Base-by-base conservation (phyloP, 1,140 invertebrate genomes). In the Oscheius sp. region DNA sequence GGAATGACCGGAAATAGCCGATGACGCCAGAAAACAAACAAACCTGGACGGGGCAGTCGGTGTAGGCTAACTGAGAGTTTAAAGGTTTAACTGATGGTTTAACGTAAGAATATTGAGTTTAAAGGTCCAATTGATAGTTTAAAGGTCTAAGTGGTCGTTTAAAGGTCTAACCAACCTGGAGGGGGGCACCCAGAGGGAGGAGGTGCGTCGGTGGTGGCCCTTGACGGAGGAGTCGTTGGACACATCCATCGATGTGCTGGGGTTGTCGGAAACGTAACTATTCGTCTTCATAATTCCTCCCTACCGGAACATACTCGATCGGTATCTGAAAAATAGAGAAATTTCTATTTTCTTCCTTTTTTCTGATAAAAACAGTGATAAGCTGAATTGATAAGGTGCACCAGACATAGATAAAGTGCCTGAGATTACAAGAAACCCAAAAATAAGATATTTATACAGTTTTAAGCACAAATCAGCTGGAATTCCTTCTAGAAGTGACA, bases 101-200 rank as follows among this genome's bases (percentile, higher is more conserved):
- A n/a, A n/a, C n/a, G n/a, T n/a, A n/a, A n/a, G n/a, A n/a, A n/a
- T n/a, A n/a, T n/a, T n/a, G n/a, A n/a, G n/a, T n/a, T n/a, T n/a
- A n/a, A n/a, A n/a, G n/a, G n/a, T n/a, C n/a, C n/a, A n/a, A n/a
- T n/a, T n/a, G n/a, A n/a, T n/a, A n/a, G n/a, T n/a, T n/a, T n/a
- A n/a, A n/a, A n/a, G n/a, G n/a, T n/a, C n/a, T n/a, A n/a, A n/a
- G n/a, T n/a, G n/a, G n/a, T n/a, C n/a, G n/a, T n/a, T n/a, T n/a
- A n/a, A n/a, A n/a, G n/a, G n/a, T n/a, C 15, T 36, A 23, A 72
- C 23, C 42, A 46, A 73, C 36, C 73, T 63, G n/a, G 75, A 68
- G 23, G 75, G 72, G 2, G 75, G 75, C 15, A 77, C 65, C 75
- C 75, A 77, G 20, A 77, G 32, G 23, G 75, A 77, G 26, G 75